These are phyloP conservation scores for Kryptopterus vitreolus DNA, from an alignment of 2,797 vertebrate genomes.

Conservation along the genomic window DNA sequence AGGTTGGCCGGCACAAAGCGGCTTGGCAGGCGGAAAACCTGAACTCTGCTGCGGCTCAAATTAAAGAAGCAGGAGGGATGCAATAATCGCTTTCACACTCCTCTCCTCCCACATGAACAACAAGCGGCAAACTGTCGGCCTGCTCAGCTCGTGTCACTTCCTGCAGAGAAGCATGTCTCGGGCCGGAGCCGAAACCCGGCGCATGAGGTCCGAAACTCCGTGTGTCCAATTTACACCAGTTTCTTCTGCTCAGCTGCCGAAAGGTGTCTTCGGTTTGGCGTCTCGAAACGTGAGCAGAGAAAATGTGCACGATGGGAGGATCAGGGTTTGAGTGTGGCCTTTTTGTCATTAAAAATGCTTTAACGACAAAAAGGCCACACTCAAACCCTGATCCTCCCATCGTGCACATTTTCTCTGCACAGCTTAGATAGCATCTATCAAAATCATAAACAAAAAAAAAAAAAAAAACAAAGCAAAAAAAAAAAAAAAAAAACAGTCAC, in stretches of 20 bases:
- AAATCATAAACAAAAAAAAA: not conserved
- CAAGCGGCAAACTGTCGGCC: conserved; percentile 52
- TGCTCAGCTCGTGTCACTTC: conserved; percentile 55
- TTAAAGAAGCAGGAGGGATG: conserved; percentile 70
- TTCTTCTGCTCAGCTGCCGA: conserved; percentile 43
- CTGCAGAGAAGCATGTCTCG: conserved; percentile 46
- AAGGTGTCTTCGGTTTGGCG: conserved; percentile 2
- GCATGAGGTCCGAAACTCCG: conserved; percentile 25
- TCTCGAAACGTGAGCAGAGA: not conserved
- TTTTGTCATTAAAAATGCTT: no score
- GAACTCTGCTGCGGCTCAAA: conserved; percentile 64
- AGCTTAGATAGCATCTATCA: conserved; percentile 64
- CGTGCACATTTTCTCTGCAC: conserved; percentile 18
- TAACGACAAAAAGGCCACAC: no score
- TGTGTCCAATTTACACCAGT: conserved; percentile 49
- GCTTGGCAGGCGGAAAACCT: conserved; percentile 37
- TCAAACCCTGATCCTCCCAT: no score
- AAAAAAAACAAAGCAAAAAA: not conserved
- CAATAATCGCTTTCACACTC: conserved; percentile 63
- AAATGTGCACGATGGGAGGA: no score
- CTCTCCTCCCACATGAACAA: conserved; percentile 43
- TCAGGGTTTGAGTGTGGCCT: no score
- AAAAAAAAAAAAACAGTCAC: conserved; percentile 20
- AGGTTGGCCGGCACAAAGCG: not conserved
- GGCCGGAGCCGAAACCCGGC: conserved; percentile 19